Evolutionary conservation across 2,113 vertebrate genomes (phyloP).

Genomic region (Gasterosteus nipponicus): DNA sequence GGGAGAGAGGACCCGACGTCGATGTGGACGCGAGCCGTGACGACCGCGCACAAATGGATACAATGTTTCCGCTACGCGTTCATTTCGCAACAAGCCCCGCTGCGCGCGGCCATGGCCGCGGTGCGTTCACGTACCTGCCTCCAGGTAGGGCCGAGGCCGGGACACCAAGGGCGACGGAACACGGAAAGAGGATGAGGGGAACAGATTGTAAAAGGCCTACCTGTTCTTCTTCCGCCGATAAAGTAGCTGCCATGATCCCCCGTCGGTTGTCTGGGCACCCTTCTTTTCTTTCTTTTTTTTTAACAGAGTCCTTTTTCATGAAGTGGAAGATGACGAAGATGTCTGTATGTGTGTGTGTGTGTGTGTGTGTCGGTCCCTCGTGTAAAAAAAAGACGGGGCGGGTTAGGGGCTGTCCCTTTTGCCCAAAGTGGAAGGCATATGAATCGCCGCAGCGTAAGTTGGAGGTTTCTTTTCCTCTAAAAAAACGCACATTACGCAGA

Average conservation of each 20-base stretch:
- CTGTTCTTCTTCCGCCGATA: constrained; percentile 83
- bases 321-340: constrained; percentile 45
- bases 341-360: constrained; percentile 29
- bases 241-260: constrained; percentile 79
- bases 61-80: constrained; percentile 61
- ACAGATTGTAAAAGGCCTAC: constrained; percentile 64
- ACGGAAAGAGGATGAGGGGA: neutral
- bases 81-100: constrained; percentile 58
- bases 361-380: constrained; percentile 48
- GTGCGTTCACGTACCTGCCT: constrained; percentile 24
- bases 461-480: neutral
- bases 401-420: constrained; percentile 43
- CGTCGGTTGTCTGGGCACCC: constrained; percentile 42
- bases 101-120: constrained; percentile 36
- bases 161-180: neutral
- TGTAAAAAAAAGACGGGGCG: constrained; percentile 16
- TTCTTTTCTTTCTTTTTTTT: constrained; percentile 7
- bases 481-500: neutral
- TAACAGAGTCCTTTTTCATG: constrained; percentile 45
- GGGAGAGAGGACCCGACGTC: constrained; percentile 38
- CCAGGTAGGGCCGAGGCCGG: constrained; percentile 42
- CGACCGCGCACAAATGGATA: constrained; percentile 64
- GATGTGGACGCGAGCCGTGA: constrained; percentile 53
- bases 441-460: constrained; percentile 25
- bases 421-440: constrained; percentile 50